These are phyloP conservation scores for Delphinapterus leucas DNA, from an alignment of 2,113 vertebrate genomes.

Conservation along the genomic window DNA sequence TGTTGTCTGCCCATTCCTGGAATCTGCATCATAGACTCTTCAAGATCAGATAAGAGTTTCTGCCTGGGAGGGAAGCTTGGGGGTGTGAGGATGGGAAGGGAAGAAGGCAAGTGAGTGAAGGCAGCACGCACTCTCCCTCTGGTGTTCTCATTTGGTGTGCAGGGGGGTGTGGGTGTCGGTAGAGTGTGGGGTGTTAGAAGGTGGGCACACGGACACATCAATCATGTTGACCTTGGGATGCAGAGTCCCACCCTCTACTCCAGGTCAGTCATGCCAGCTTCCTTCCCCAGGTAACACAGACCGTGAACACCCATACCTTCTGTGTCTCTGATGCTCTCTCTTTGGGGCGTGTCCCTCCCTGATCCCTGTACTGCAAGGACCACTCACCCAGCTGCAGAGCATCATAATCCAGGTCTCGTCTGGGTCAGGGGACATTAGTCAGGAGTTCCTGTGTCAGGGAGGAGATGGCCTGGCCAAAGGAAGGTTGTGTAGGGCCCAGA, in stretches of 20 bases:
- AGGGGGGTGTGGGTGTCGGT: no score
- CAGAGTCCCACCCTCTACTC: neutral
- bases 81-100: no score
- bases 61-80: neutral
- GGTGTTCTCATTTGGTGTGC: no score
- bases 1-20: fast-evolving
- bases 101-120: neutral
- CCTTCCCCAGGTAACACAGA: neutral
- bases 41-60: neutral
- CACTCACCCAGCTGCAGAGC: neutral
- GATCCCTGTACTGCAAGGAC: neutral
- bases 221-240: neutral
- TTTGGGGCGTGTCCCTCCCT: neutral
- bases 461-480: neutral
- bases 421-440: neutral
- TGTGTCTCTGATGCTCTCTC: neutral
- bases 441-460: neutral
- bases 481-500: neutral
- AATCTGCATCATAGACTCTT: neutral
- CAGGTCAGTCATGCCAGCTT: neutral
- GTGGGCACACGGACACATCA: neutral
- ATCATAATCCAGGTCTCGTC: neutral
- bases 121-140: neutral
- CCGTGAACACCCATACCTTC: neutral
- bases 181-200: neutral